Evolutionary conservation across 2,888 invertebrate species (phyloP), one percentile per base, ranked within the genome.

Genomic region (Tinea trinotella): DNA sequence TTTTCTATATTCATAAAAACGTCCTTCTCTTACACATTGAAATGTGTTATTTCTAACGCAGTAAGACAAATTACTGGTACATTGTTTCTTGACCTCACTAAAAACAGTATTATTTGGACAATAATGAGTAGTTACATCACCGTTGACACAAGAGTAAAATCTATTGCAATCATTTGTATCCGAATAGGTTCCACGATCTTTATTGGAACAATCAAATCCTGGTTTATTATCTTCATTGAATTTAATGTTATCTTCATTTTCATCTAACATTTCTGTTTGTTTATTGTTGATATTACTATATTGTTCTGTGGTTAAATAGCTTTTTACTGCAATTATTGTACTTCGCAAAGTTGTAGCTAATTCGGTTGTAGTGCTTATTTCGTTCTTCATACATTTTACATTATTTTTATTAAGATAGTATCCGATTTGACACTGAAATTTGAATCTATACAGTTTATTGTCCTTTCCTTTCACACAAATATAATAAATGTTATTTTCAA

Each of bases 71-170:
- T 85, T 76, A 57, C 71, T 77, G 22, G 84, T 85, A 62, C 87
- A 89, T 59, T 74, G 77, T 57, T 80, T 81, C 56, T 68, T 71
- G 22, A 74, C 63, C 54, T 81, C 76, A 62, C 85, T 85, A 57
- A 82, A 87, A 54, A 85, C 79, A 22, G 83, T 81, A 56, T 74
- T 70, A 9, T 59, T 61, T 15, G 86, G 86, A 58, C 86, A 87
- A 53, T 57, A 61, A 34, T 77, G 74, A 35, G 66, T 56, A 22
- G 79, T 71, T 56, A 68, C 57, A n/a, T 58, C 50, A 54, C 59
- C 67, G 12, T 79, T 77, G 10, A 73, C 64, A 59, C 89, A 89
- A 52, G 80, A 75, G 59, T 87, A 88, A 63, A 87, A 89, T 61
- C 81, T 83, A 52, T 74, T 77, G 57, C 88, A 88, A 60, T 88